These are phyloP conservation scores for Drosophila gunungcola DNA, from an alignment of 1,140 invertebrate genomes.

Conservation along the genomic window DNA sequence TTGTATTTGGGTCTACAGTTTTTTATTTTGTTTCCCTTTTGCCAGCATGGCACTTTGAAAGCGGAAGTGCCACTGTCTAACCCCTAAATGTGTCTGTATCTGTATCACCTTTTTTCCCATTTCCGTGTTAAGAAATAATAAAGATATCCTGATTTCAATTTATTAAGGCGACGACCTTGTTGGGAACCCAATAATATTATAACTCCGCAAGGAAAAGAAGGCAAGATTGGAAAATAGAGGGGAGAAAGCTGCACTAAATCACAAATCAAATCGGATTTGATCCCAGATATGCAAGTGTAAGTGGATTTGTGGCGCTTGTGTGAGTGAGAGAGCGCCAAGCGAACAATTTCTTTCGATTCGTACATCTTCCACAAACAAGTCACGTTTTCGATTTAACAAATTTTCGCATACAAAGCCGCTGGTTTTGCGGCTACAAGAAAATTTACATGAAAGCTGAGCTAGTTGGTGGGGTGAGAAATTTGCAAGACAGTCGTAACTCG, in stretches of 20 bases:
- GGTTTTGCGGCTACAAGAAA: constrained; percentile 56
- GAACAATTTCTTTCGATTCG: constrained; percentile 35
- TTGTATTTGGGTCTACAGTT: constrained; percentile 29
- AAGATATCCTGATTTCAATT: constrained; percentile 81
- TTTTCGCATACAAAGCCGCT: constrained; percentile 73
- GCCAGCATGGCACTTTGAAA: constrained; percentile 6
- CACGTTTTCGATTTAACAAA: constrained; percentile 82
- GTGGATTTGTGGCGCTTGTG: constrained; percentile 16
- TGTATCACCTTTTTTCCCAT: constrained; percentile 19
- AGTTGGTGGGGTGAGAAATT: constrained; percentile 9
- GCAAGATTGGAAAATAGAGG: constrained; percentile 4
- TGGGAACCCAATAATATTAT: constrained; percentile 48
- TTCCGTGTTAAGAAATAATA: constrained; percentile 53
- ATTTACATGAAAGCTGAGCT: constrained; percentile 74
- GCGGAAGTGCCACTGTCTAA: constrained; percentile 39
- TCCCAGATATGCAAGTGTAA: constrained; percentile 38
- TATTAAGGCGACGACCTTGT: constrained; percentile 73
- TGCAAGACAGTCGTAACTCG: constrained; percentile 13
- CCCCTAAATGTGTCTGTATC: constrained; percentile 16
- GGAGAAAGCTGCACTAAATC: constrained; percentile 72
- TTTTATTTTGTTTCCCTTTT: constrained; percentile 20
- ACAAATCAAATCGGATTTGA: constrained; percentile 47
- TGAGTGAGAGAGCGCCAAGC: constrained; percentile 22
- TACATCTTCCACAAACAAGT: constrained; percentile 66
- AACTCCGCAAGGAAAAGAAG: constrained; percentile 4